These are phyloP conservation scores for Pelagia noctiluca DNA, from an alignment of 30 jellyfish, hydroid and myxozoan genomes.

Conservation along the genomic window DNA sequence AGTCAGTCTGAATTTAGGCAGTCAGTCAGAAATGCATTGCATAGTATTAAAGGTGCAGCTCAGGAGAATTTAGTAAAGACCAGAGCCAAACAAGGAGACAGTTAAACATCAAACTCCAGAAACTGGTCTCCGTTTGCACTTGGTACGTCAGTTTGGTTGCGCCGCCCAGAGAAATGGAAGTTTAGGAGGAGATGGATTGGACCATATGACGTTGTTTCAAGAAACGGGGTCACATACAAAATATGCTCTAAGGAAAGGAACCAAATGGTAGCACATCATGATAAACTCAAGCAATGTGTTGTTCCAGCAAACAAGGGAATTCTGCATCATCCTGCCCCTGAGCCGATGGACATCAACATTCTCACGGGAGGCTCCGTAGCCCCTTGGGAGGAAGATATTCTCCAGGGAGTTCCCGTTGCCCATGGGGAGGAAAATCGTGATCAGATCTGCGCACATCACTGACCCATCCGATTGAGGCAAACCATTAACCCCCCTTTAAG, in stretches of 20 bases:
- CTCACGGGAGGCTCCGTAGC: conserved; percentile 18
- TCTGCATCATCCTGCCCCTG: conserved; percentile 18
- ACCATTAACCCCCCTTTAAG: conserved; percentile 56
- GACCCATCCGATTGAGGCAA: conserved; percentile 51
- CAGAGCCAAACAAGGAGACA: conserved; percentile 28
- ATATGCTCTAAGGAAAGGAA: conserved; percentile 29
- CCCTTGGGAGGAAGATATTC: conserved; percentile 19
- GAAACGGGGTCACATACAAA: conserved; percentile 29
- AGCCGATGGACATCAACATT: conserved; percentile 35
- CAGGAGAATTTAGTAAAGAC: conserved; percentile 8
- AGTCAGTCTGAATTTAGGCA: conserved; percentile 46
- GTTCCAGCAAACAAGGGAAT: conserved; percentile 40
- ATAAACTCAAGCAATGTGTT: conserved; percentile 36
- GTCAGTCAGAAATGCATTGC: conserved; percentile 27
- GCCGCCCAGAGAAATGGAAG: conserved; percentile 67
- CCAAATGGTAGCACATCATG: conserved; percentile 36
- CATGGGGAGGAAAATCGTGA: conserved; percentile 27
- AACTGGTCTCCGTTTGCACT: conserved; percentile 44
- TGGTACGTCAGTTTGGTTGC: conserved; percentile 56
- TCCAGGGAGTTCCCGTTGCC: conserved; percentile 19
- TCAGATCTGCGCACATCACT: background rate
- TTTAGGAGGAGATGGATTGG: conserved; percentile 42
- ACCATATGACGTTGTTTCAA: conserved; percentile 32
- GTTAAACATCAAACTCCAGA: background rate
- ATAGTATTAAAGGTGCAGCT: conserved; percentile 9